Evolutionary conservation across 2,888 invertebrate genomes (phyloP).

Genomic region (Morpho deidamia): DNA sequence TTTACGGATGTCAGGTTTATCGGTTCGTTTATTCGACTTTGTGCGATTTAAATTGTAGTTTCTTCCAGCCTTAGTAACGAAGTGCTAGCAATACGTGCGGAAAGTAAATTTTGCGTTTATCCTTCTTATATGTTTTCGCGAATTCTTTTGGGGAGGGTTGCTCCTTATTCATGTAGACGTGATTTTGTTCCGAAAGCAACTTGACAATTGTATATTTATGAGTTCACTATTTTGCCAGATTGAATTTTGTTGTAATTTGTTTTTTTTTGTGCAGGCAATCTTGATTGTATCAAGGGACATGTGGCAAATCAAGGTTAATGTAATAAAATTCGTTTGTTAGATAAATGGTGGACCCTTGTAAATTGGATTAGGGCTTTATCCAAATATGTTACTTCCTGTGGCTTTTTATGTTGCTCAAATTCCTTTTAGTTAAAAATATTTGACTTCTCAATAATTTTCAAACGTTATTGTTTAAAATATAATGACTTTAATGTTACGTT

Average conservation of each 20-base stretch:
- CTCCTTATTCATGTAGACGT: conserved; percentile 51
- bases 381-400: not conserved
- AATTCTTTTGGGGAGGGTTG: conserved; percentile 50
- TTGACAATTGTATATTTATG: conserved; percentile 76
- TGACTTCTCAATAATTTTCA: too few species aligned
- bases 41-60: conserved; percentile 68
- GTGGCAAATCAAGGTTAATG: conserved; percentile 22
- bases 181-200: conserved; percentile 62
- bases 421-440: not conserved
- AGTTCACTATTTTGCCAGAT: conserved; percentile 58
- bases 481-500: too few species aligned
- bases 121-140: conserved; percentile 51
- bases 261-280: conserved; percentile 35
- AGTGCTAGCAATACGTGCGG: conserved; percentile 70
- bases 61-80: conserved; percentile 63
- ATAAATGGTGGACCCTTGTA: conserved; percentile 12
- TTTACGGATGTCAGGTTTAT: conserved; percentile 49
- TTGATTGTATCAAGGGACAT: conserved; percentile 29
- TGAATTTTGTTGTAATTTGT: conserved; percentile 40
- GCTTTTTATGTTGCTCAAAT: not conserved
- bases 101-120: conserved; percentile 50
- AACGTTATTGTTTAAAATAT: too few species aligned
- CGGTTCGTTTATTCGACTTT: conserved; percentile 70
- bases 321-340: conserved; percentile 15
- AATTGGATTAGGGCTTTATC: conserved; percentile 10